These are phyloP conservation scores for Peromyscus californicus DNA, from an alignment of 2,113 vertebrate genomes.

Conservation along the genomic window DNA sequence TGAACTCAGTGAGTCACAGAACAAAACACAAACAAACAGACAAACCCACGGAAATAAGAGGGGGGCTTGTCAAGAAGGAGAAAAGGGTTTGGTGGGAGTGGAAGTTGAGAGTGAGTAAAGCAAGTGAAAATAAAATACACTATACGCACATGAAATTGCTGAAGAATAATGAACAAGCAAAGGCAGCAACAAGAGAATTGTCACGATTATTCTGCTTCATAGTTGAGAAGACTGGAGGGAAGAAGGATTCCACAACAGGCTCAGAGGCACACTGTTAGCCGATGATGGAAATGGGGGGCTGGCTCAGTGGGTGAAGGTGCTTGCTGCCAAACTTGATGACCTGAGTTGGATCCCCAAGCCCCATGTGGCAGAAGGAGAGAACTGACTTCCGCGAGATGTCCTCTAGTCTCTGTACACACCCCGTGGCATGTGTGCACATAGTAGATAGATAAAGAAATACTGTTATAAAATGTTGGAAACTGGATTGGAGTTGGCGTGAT, in stretches of 20 bases:
- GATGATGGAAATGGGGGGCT: background rate
- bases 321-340: background rate
- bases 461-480: background rate
- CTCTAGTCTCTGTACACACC: background rate
- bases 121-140: background rate
- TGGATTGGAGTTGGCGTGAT: background rate
- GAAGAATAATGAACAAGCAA: background rate
- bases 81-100: background rate
- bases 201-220: background rate
- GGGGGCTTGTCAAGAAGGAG: too few species aligned
- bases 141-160: too few species aligned
- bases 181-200: too few species aligned
- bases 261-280: too few species aligned
- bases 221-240: background rate
- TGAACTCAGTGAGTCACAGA: background rate
- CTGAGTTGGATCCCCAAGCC: background rate
- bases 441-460: too few species aligned
- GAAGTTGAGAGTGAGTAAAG: background rate
- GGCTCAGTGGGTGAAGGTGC: background rate
- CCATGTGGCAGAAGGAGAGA: background rate
- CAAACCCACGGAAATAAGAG: background rate
- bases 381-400: background rate
- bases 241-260: background rate
- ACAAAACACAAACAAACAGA: background rate
- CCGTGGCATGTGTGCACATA: background rate